These are phyloP conservation scores for Epinotia bilunana DNA, from an alignment of 2,888 invertebrate genomes.

Conservation along the genomic window DNA sequence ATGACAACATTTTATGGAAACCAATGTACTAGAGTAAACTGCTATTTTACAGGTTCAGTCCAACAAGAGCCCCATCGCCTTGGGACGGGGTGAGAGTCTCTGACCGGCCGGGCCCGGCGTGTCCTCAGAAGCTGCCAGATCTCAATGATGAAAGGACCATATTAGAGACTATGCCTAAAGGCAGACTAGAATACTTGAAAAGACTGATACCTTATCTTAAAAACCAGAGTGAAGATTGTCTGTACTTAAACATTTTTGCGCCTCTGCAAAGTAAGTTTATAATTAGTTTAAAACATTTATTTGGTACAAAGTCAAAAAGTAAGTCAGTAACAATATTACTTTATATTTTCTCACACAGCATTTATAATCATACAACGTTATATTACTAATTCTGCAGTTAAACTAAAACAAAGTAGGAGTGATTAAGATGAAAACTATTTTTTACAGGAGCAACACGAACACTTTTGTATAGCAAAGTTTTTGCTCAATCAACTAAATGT, in stretches of 20 bases:
- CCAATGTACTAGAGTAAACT: background rate
- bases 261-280: constrained; percentile 94
- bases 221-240: constrained; percentile 98
- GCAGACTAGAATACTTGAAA: constrained; percentile 94
- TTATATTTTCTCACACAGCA: background rate
- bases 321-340: background rate
- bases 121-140: constrained; percentile 95
- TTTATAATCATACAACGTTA: background rate
- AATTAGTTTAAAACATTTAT: background rate
- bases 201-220: constrained; percentile 94
- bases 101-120: constrained; percentile 93
- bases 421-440: no score
- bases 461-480: no score
- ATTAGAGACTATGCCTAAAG: constrained; percentile 94
- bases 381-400: no score
- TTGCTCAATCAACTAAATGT: no score
- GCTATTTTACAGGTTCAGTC: constrained; percentile 89
- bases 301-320: background rate
- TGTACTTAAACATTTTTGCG: constrained; percentile 98
- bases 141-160: constrained; percentile 92
- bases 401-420: no score
- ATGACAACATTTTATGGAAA: background rate
- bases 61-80: constrained; percentile 95
- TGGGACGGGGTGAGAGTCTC: constrained; percentile 95
- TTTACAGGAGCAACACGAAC: no score